Evolutionary conservation across 2,797 vertebrate genomes (phyloP), one percentile per base, ranked within the genome.

Genomic region (Huso huso): DNA sequence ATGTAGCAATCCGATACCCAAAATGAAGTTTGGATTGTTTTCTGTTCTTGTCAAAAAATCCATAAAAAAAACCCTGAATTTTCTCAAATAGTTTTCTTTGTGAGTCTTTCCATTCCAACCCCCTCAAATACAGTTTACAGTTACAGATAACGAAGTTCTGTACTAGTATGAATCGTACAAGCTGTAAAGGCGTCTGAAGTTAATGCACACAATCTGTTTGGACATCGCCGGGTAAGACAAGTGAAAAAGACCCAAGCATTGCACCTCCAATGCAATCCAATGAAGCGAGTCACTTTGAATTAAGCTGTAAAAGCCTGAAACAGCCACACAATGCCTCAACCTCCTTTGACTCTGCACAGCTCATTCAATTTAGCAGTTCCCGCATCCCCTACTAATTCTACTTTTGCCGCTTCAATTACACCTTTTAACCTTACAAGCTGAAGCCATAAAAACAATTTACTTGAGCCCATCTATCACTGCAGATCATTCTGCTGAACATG

Each of bases 351-450:
- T 72, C 61, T n/a, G 51, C 73, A 66, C 50, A 67, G 72, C 71
- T 74, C 71, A 73, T 75, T 76, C 74, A 68, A 66, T 74, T 70
- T 68, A 75, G 64, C 70, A 66, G 66, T 71, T 75, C 75, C 48
- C 37, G 68, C 63, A 68, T 65, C 67, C 71, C 69, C 50, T 71
- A 66, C 70, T 79, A 73, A 80, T 72, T 75, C 66, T 61, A 55
- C 64, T 68, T 66, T 71, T 76, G 71, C 66, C 55, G n/a, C 64
- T 68, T 74, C 71, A 69, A 61, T 72, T 72, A 73, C 66, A 75
- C 68, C 70, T 69, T 74, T 77, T 74, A 79, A 70, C 71, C 63
- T 70, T 61, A 51, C 51, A 64, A 59, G 60, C 23, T 65, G 58
- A 66, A 73, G 58, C 66, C 71, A 73, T 73, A 68, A 66, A 71